Base-by-base conservation (phyloP, 2,797 vertebrate species). In the Xerus rutilus region DNA sequence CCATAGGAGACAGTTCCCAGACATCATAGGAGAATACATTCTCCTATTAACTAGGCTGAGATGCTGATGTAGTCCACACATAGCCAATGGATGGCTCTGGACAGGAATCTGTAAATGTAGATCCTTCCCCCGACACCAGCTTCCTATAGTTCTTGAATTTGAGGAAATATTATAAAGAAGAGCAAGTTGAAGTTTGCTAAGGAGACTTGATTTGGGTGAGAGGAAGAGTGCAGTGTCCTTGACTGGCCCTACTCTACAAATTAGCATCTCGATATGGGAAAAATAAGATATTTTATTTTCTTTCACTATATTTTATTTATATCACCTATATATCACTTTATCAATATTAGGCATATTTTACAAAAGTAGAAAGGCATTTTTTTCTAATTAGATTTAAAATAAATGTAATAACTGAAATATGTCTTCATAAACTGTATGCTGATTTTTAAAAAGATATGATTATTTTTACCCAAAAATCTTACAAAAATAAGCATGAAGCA, bases 331-430 rank as follows among this genome's bases (percentile, higher is more conserved):
- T 2, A 65, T 78, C 21, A 35, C 20, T 43, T 57, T 52, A 62
- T 10, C 3, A 47, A 28, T 85, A 86, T 30, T 35, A 79, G 73
- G 12, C 14, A 47, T 85, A 85, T 57, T 86, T 95, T 86, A 45
- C 5, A 69, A 78, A 95, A 87, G 8, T 18, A 59, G 21, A 45
- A 90, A 77, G 7, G 43, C 3, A n/a, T 43, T 78, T 65, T 86
- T 78, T 77, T 45, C 47, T n/a, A 49, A 86, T 74, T 73, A 64
- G 9, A 82, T 88, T 92, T 73, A 35, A 86, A 47, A 82, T 85
- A 85, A 96, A 65, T 52, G 12, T 35, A 62, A 43, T 77, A 52
- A 73, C 6, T 84, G 7, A 14, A 49, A 79, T 84, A 20, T 30
- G 13, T 52, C 10, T 84, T 88, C 13, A 10, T 86, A 35, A 45